phyloP scores from a whole-genome alignment of 2,888 invertebrate genomes.

The Limnephilus rhombicus region DNA sequence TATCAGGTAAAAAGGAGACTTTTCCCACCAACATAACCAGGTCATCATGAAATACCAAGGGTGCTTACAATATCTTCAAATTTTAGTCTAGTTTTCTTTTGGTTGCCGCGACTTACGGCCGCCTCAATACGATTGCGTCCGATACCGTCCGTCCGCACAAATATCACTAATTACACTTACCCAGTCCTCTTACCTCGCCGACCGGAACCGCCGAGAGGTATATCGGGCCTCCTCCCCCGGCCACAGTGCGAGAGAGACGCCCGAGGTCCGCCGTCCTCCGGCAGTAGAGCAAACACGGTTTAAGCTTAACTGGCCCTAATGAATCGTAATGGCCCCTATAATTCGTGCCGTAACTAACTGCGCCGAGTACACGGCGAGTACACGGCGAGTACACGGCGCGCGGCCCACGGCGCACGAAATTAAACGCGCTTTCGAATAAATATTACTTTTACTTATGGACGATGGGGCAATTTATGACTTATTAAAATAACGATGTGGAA shows the following conservation, averaged over 20 bases:
- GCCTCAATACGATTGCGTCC: conserved; percentile 18
- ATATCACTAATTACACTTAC: conserved; percentile 66
- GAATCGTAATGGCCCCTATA: conserved; percentile 81
- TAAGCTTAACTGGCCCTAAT: conserved; percentile 81
- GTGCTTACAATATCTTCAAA: not conserved
- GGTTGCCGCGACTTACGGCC: conserved; percentile 36
- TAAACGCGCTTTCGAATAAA: conserved; percentile 41
- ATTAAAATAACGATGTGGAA: not conserved
- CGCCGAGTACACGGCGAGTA: conserved; percentile 67
- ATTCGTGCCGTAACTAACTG: conserved; percentile 80
- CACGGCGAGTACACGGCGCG: not conserved
- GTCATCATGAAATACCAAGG: not conserved
- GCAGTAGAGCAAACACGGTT: conserved; percentile 75
- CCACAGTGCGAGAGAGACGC: conserved; percentile 28
- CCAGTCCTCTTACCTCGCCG: conserved; percentile 39
- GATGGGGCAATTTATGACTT: not conserved
- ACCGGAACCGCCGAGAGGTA: not conserved
- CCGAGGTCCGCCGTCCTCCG: not conserved
- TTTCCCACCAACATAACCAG: not conserved
- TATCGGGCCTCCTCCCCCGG: not conserved
- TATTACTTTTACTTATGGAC: not conserved
- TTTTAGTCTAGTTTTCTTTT: not conserved
- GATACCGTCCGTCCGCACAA: conserved; percentile 65
- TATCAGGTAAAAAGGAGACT: not conserved
- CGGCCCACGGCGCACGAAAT: not conserved